Conservation (phyloP, 2,113 vertebrate genomes). For the Thryonomys swinderianus region DNA sequence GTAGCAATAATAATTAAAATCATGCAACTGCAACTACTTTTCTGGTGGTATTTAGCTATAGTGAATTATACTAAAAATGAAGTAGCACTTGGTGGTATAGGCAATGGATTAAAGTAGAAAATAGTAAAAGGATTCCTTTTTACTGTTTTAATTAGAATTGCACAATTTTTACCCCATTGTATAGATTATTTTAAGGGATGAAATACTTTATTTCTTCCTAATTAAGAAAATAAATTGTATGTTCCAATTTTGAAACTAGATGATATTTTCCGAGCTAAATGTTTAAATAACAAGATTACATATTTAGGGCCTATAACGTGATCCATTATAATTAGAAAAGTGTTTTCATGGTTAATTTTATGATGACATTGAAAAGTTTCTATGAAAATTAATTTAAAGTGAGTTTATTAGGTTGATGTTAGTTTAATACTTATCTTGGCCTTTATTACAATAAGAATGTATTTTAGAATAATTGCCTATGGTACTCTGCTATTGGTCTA, state of each 20-base stretch:
- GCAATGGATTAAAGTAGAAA: not conserved
- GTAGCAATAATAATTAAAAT: not conserved
- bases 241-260: not conserved
- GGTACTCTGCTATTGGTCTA: not conserved
- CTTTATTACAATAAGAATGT: not conserved
- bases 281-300: not conserved
- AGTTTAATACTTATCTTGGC: not conserved
- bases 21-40: not conserved
- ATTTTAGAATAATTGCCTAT: constrained; percentile 7
- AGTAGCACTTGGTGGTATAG: not conserved
- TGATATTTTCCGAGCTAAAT: not conserved
- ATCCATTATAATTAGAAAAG: not conserved
- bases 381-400: constrained; percentile 14
- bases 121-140: not conserved
- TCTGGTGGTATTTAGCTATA: not conserved
- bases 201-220: not conserved
- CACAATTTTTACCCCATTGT: not conserved
- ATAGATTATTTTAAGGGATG: not conserved
- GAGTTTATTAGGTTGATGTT: not conserved
- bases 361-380: not conserved
- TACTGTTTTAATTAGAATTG: not conserved
- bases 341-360: not conserved
- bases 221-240: not conserved
- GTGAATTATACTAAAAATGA: not conserved
- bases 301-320: not conserved